These are phyloP conservation scores for Capitella teleta DNA, from an alignment of 1,140 invertebrate genomes.

Conservation along the genomic window DNA sequence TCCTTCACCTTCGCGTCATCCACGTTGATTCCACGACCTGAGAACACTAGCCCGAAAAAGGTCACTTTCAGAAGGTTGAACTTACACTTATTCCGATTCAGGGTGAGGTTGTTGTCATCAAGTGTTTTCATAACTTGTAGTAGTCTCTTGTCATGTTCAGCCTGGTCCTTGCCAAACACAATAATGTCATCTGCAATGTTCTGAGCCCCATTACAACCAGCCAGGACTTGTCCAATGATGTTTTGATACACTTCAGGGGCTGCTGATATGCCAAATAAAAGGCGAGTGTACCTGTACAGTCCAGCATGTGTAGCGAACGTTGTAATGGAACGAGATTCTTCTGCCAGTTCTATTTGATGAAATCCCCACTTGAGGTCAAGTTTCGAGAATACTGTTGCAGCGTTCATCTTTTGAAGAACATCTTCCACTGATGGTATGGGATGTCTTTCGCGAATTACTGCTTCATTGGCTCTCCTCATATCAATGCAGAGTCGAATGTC, in stretches of 20 bases:
- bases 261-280: constrained; percentile 4
- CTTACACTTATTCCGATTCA: constrained; percentile 7
- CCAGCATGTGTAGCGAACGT: constrained; percentile 3
- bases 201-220: not conserved
- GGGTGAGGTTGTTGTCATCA: not conserved
- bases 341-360: constrained; percentile 14
- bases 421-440: constrained; percentile 15
- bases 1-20: no score
- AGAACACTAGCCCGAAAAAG: no score
- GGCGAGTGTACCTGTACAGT: not conserved
- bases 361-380: constrained; percentile 14
- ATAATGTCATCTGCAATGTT: constrained; percentile 5
- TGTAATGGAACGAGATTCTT: not conserved
- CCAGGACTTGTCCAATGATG: not conserved
- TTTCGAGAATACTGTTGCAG: constrained; percentile 10
- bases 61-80: not conserved
- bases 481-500: constrained; percentile 15
- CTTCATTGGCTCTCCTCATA: constrained; percentile 14
- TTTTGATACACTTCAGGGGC: not conserved
- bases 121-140: not conserved
- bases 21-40: no score
- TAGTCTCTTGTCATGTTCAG: not conserved
- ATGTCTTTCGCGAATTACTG: constrained; percentile 12
- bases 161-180: not conserved
- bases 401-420: constrained; percentile 12